These are phyloP conservation scores for Pachymerium ferrugineum DNA, from an alignment of 2,888 invertebrate genomes.

Conservation along the genomic window DNA sequence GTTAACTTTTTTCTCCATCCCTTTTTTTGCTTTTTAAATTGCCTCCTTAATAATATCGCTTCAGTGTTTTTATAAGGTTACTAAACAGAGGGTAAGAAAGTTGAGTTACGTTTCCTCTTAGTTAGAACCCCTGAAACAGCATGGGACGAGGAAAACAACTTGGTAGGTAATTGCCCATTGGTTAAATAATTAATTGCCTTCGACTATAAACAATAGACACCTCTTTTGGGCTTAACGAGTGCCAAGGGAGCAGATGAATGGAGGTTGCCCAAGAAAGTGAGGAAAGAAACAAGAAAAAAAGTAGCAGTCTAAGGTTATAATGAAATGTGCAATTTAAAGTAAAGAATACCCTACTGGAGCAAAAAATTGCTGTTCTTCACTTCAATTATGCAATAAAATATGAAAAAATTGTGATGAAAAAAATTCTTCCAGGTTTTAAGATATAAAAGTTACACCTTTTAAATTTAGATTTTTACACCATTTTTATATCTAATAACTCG, in stretches of 20 bases:
- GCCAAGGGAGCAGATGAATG: not conserved
- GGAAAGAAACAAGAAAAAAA: too few species aligned
- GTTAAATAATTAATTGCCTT: conserved; percentile 15
- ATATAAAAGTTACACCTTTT: not conserved
- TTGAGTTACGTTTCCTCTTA: too few species aligned
- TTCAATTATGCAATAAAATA: too few species aligned
- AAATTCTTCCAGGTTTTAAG: too few species aligned
- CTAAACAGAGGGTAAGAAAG: too few species aligned
- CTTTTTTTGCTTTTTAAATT: not conserved
- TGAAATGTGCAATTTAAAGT: not conserved
- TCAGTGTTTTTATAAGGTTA: too few species aligned
- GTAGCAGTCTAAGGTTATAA: not conserved
- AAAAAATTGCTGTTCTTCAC: not conserved
- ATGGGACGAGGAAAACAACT: not conserved
- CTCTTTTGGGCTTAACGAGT: not conserved
- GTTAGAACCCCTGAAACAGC: too few species aligned
- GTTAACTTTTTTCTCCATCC: too few species aligned
- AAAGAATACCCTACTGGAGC: not conserved
- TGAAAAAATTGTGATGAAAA: too few species aligned
- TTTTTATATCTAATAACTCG: not conserved
- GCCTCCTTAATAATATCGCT: not conserved
- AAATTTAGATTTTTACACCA: not conserved
- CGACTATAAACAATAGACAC: conserved; percentile 8
- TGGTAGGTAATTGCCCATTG: not conserved
- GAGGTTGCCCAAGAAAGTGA: not conserved